A percentile compares a stretch with the other conserved stretches of the same genome.
Conservation (phyloP, 2,797 vertebrate genomes). For the Discoglossus pictus region DNA sequence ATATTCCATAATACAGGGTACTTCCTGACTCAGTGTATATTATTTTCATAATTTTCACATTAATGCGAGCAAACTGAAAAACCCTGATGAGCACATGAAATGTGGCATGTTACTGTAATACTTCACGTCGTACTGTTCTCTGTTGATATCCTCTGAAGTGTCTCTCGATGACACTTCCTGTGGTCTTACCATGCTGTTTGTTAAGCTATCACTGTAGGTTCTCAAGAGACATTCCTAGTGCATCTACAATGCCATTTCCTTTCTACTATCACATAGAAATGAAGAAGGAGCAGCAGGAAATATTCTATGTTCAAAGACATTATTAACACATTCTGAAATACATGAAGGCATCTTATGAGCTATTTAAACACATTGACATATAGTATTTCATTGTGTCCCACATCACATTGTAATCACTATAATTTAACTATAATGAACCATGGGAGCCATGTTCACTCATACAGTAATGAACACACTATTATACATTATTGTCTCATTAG, state of each 20-base stretch:
- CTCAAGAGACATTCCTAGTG: constrained; percentile 21
- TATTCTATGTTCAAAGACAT: constrained; percentile 19
- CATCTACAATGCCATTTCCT: constrained; percentile 5
- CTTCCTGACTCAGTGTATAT: too few relatives aligned
- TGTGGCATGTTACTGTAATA: constrained; percentile 7
- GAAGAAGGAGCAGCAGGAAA: constrained; percentile 24
- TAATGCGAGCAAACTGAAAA: neutral
- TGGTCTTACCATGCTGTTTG: constrained; percentile 40
- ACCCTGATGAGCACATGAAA: constrained; percentile 9
- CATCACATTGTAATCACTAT: constrained; percentile 15
- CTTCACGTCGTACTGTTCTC: constrained; percentile 24
- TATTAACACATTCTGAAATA: constrained; percentile 23
- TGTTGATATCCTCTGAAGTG: constrained; percentile 33
- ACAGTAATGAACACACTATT: constrained; percentile 33
- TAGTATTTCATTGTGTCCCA: constrained; percentile 11
- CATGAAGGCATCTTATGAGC: constrained; percentile 23
- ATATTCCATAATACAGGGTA: too few relatives aligned
- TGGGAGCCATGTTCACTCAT: constrained; percentile 12
- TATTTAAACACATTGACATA: constrained; percentile 13
- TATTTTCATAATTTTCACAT: constrained; percentile 2
- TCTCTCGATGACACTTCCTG: constrained; percentile 17
- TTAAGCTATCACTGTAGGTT: constrained; percentile 22
- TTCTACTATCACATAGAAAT: constrained; percentile 18
- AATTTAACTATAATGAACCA: constrained; percentile 37
- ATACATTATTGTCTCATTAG: constrained; percentile 41